Conservation (phyloP, 2,888 invertebrate species). For the Gastracanthus pulcherrimus region DNA sequence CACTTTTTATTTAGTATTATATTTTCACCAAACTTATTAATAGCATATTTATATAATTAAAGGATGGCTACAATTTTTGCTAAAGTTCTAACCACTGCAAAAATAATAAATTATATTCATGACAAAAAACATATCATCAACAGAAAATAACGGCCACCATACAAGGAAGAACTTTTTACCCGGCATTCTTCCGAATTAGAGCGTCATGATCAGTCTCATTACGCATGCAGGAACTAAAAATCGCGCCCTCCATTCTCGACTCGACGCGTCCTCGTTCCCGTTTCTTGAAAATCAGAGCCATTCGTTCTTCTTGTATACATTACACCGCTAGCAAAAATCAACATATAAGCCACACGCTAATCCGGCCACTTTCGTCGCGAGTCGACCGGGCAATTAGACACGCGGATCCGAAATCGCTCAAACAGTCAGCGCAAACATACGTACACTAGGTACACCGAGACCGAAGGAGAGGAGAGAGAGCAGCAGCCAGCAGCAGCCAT, state of each 20-base stretch:
- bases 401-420: constrained; percentile 42
- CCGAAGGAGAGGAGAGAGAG: not conserved
- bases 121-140: not conserved
- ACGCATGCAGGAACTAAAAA: constrained; percentile 10
- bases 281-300: not conserved
- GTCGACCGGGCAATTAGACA: constrained; percentile 27
- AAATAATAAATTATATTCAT: too few species aligned
- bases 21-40: too few species aligned
- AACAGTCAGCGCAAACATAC: constrained; percentile 35
- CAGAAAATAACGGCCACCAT: not conserved
- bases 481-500: too few species aligned
- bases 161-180: not conserved
- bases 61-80: too few species aligned
- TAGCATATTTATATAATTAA: too few species aligned
- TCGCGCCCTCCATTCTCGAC: constrained; percentile 19
- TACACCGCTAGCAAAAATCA: not conserved
- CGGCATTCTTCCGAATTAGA: not conserved
- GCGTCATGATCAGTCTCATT: not conserved
- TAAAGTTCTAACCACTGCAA: too few species aligned
- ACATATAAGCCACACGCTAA: not conserved
- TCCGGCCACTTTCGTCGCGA: constrained; percentile 13
- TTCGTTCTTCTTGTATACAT: not conserved
- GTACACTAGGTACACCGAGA: not conserved
- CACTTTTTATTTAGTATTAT: too few species aligned
- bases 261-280: not conserved